These are phyloP conservation scores for Accipiter virgatus DNA, from an alignment of 2,113 vertebrate species.

Conservation along the genomic window DNA sequence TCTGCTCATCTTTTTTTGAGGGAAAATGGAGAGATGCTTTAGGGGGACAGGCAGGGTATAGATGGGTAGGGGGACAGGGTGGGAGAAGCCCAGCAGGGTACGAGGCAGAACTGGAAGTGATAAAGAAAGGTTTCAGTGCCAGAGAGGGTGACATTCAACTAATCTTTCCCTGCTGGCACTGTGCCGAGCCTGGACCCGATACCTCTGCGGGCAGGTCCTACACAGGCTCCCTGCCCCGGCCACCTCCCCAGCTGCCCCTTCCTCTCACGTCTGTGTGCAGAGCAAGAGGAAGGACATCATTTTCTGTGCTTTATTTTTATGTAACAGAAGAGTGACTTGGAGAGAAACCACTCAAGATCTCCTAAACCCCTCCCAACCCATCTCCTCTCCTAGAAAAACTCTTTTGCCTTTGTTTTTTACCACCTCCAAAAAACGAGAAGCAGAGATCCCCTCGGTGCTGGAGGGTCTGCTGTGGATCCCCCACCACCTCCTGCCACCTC, in stretches of 20 bases:
- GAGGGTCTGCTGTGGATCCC: not conserved
- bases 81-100: not conserved
- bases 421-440: not conserved
- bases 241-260: not conserved
- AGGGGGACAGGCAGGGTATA: not conserved
- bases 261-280: not conserved
- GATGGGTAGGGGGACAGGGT: not conserved
- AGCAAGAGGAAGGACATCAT: not conserved
- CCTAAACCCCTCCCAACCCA: accelerated
- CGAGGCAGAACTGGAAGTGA: not conserved
- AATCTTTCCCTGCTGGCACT: not conserved
- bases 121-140: not conserved
- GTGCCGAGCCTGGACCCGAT: not conserved
- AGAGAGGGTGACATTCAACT: not conserved
- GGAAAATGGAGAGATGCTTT: too few species aligned
- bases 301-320: not conserved
- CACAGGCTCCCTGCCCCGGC: not conserved
- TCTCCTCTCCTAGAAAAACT: not conserved
- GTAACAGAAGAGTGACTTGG: not conserved
- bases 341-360: not conserved
- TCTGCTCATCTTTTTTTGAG: not conserved
- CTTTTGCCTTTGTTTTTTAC: not conserved
- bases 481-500: not conserved
- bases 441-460: not conserved
- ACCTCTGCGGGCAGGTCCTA: not conserved